Base-by-base conservation (phyloP, 2,113 vertebrate species). In the Anas platyrhynchos region DNA sequence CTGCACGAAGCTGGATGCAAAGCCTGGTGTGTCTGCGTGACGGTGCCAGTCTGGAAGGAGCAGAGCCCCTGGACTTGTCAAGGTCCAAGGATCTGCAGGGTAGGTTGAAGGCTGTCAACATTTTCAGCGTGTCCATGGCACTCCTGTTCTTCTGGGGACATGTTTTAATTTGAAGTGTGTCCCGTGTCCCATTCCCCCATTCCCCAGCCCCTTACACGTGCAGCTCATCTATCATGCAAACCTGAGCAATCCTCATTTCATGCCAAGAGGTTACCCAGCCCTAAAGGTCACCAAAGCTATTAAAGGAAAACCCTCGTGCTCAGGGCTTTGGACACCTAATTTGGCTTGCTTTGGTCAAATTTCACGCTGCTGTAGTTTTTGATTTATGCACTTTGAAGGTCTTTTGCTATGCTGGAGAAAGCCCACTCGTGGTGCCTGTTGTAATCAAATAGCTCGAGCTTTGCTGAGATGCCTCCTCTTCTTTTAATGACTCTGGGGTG, bases 311-410 rank as follows among this genome's bases (percentile, higher is more conserved):
- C 68, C 85, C 56, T 81, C 4, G 0, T 91, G 85, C 71, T 73
- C 79, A 46, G 89, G 89, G 85, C 89, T 92, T 88, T 75, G 94
- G 94, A 44, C 94, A 94, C 76, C 34, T 95, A 23, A 93, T 95
- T 95, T 90, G 91, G 54, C 62, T 96, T 83, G 46, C 93, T 95
- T 62, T 94, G 95, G 87, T 76, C 41, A 27, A 76, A 95, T 97
- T 96, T 94, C 96, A 86, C 8, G 44, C 96, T 38, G 83, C 85
- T 91, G 93, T 63, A 61, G 79, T 5, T 94, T 95, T 78, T 92
- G 89, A 96, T 96, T 91, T 93, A 43, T 72, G 80, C 72, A 26
- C 89, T 94, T 95, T 72, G 90, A 69, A 91, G 94, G 44, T 32
- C 66, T 69, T 88, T 79, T 55, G 50, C 91, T 72, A 31, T 17